Evolutionary conservation across 2,113 vertebrate genomes (phyloP), one percentile per base, ranked within the genome.

Genomic region (Colistium nudipinnis): DNA sequence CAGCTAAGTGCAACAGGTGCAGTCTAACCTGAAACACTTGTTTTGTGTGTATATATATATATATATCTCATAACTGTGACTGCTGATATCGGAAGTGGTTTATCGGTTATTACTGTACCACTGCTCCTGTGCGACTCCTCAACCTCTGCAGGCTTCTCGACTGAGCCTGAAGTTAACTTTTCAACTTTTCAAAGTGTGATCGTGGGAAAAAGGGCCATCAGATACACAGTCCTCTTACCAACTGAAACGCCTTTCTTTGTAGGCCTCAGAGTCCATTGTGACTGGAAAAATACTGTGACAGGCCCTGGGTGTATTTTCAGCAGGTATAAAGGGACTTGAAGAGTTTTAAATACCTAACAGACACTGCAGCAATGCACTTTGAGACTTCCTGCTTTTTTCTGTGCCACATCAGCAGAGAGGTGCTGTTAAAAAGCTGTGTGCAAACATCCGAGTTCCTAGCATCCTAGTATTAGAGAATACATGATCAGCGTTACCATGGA

Each of bases 261-360:
- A 13, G 22, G 27, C 35, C 2, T 52, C 19, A 6, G 11, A 17
- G 27, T 41, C 28, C 38, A 17, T 20, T 30, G 19, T 33, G 30
- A 47, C 41, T 14, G 22, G 41, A 51, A 35, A 43, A 48, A 68
- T 67, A 28, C 67, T 33, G 44, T 25, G 20, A 9, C 36, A 44
- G 22, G 35, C 31, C 63, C 16, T 43, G 24, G 22, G 28, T 10
- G 8, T 24, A 52, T n/a, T 63, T 51, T 54, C 35, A 27, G 69
- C 73, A 52, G 70, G 76, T 64, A 39, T 49, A 6, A 74, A 38
- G 3, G 35, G 28, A 7, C 55, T 56, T 43, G 20, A 53, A 7
- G 27, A 52, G n/a, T 44, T 68, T 35, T 27, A 60, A 48, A 31
- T 47, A 31, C 25, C 45, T n/a, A n/a, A 57, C 30, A 16, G 25